Evolutionary conservation across 1,140 invertebrate species (phyloP).

Genomic region (Trinorchestia longiramus): DNA sequence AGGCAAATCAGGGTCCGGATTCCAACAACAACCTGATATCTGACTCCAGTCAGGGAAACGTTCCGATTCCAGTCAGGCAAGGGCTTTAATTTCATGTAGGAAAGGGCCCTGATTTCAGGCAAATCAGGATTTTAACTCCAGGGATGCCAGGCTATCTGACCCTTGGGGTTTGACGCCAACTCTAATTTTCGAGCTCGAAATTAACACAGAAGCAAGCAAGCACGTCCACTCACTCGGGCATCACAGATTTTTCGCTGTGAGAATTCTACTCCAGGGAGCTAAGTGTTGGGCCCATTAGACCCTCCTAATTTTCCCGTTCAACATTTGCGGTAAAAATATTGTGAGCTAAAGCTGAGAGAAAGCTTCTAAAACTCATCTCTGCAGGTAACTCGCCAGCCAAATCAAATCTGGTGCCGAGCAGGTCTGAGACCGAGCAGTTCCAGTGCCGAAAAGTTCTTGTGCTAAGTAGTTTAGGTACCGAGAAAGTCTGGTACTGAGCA

Average conservation of each 20-base stretch:
- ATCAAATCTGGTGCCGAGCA: too few relatives aligned
- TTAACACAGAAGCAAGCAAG: neutral
- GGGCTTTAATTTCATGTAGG: too few relatives aligned
- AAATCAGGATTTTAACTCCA: neutral
- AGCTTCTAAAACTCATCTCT: neutral
- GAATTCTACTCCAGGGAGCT: neutral
- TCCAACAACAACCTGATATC: too few relatives aligned
- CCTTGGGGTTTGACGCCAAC: neutral
- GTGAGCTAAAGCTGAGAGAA: neutral
- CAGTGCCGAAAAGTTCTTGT: too few relatives aligned
- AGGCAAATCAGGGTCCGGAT: too few relatives aligned
- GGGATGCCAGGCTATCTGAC: neutral
- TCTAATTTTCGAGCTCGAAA: neutral
- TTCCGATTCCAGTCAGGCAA: too few relatives aligned
- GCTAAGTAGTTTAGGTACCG: too few relatives aligned
- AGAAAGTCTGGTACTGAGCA: too few relatives aligned
- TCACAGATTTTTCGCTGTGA: neutral
- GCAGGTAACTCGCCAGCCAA: too few relatives aligned
- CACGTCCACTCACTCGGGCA: neutral
- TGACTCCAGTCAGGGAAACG: too few relatives aligned
- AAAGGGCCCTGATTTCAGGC: neutral
- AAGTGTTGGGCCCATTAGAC: neutral
- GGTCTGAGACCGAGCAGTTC: too few relatives aligned
- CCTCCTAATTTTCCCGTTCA: neutral
- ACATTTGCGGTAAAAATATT: neutral